Conservation (phyloP, 1,140 invertebrate species). For the Tetranychus urticae region DNA sequence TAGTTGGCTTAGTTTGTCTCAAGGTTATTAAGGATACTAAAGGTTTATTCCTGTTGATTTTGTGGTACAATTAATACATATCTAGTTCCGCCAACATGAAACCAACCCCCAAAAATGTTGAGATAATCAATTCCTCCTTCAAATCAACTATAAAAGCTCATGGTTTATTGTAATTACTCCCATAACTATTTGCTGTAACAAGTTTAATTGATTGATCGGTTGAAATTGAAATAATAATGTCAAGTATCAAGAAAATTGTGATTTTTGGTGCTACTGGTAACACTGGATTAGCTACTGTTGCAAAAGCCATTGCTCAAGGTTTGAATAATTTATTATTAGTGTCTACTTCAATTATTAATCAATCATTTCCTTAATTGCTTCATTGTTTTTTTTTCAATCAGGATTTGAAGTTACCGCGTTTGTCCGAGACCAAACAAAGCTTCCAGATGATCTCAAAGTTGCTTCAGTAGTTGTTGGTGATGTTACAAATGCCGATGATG, state of each 20-base stretch:
- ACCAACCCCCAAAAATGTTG: too few species aligned
- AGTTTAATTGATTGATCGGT: too few species aligned
- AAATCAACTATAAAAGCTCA: too few species aligned
- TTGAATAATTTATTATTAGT: background rate
- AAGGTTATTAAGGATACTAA: too few species aligned
- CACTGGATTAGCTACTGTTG: slow-evolving; percentile 44
- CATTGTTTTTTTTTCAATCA: slow-evolving; percentile 18
- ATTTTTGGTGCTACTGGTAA: slow-evolving; percentile 56
- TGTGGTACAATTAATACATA: too few species aligned
- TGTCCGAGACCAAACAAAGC: slow-evolving; percentile 38
- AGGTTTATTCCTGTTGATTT: too few species aligned
- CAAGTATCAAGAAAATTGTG: slow-evolving; percentile 40
- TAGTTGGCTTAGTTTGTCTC: too few species aligned
- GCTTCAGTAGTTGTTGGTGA: slow-evolving; percentile 41
- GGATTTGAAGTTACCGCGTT: slow-evolving; percentile 40
- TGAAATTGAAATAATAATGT: background rate
- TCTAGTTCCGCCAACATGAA: too few species aligned
- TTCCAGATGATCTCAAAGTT: slow-evolving; percentile 39
- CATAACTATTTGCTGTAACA: too few species aligned
- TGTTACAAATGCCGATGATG: slow-evolving; percentile 23
- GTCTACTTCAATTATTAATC: background rate
- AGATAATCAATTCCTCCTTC: too few species aligned
- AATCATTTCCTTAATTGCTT: background rate
- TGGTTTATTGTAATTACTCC: too few species aligned
- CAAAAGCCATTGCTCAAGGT: slow-evolving; percentile 49